phyloP scores from a whole-genome alignment of 2,888 invertebrate species.

The Rotaria magnacalcarata region DNA sequence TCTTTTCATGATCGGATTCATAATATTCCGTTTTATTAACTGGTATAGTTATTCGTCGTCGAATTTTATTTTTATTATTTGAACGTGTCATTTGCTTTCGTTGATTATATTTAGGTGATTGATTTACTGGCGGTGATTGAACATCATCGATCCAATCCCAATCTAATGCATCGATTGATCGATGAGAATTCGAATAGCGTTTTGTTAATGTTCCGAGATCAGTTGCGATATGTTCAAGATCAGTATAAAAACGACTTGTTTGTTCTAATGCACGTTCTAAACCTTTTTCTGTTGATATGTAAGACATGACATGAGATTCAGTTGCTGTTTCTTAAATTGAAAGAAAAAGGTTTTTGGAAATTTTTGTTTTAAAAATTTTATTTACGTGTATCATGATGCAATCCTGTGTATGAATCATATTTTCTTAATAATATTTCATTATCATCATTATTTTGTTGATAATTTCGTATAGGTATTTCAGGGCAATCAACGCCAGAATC shows the following conservation, averaged over 20 bases:
- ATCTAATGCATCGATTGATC: not conserved
- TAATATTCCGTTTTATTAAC: not conserved
- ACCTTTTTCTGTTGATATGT: slow-evolving; percentile 29
- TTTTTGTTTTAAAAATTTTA: not conserved
- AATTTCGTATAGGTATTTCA: not conserved
- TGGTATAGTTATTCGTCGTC: not conserved
- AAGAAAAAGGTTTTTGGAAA: not conserved
- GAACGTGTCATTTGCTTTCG: not conserved
- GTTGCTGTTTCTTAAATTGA: not conserved
- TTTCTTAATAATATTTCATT: not conserved
- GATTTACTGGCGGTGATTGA: not conserved
- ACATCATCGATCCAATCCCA: slow-evolving; percentile 19
- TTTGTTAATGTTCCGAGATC: slow-evolving; percentile 23
- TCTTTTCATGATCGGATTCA: not conserved
- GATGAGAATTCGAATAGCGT: slow-evolving; percentile 16
- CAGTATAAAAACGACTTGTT: not conserved
- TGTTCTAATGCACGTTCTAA: slow-evolving; percentile 36
- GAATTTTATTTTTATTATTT: not conserved
- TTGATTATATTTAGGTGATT: not conserved
- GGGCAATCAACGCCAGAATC: slow-evolving; percentile 3
- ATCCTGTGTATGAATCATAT: not conserved
- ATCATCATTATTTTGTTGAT: not conserved
- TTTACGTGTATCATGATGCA: not conserved
- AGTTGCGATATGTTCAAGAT: not conserved
- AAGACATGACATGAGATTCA: not conserved